phyloP scores from a whole-genome alignment of 2,113 vertebrate species.

The Mugil cephalus region DNA sequence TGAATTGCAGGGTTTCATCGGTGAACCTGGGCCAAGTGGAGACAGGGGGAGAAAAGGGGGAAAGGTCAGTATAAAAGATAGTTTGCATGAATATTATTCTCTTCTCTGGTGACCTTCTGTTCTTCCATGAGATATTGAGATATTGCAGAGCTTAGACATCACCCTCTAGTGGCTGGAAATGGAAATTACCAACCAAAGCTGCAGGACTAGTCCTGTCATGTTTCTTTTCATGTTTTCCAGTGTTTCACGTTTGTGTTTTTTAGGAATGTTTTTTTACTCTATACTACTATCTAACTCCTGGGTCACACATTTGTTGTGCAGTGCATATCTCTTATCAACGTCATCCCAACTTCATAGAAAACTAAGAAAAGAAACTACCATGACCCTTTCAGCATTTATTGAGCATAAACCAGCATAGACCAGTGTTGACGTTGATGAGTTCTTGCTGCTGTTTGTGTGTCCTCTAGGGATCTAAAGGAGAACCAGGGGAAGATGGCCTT shows the following conservation, averaged over 20 bases:
- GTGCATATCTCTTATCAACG: too few species aligned
- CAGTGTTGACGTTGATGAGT: too few species aligned
- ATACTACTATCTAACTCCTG: too few species aligned
- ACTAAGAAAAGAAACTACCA: too few species aligned
- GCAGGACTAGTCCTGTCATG: too few species aligned
- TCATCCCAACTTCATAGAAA: too few species aligned
- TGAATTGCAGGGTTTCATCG: slow-evolving; percentile 82
- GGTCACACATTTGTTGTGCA: too few species aligned
- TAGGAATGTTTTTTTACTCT: too few species aligned
- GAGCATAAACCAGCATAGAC: not conserved
- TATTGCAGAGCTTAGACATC: not conserved
- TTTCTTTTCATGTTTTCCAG: too few species aligned
- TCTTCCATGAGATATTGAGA: not conserved
- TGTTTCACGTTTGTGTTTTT: too few species aligned
- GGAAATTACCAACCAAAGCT: too few species aligned
- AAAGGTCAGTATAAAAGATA: slow-evolving; percentile 78
- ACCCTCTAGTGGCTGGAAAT: slow-evolving; percentile 53
- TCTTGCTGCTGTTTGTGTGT: slow-evolving; percentile 23
- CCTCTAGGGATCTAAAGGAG: slow-evolving; percentile 86
- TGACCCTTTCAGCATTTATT: too few species aligned
- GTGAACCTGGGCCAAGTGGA: slow-evolving; percentile 80
- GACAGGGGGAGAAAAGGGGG: slow-evolving; percentile 81
- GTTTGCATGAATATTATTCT: not conserved
- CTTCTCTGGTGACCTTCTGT: not conserved
- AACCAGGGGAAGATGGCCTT: slow-evolving; percentile 79